Base-by-base conservation (phyloP, 2,888 invertebrate genomes). In the Xanthorhoe designata region DNA sequence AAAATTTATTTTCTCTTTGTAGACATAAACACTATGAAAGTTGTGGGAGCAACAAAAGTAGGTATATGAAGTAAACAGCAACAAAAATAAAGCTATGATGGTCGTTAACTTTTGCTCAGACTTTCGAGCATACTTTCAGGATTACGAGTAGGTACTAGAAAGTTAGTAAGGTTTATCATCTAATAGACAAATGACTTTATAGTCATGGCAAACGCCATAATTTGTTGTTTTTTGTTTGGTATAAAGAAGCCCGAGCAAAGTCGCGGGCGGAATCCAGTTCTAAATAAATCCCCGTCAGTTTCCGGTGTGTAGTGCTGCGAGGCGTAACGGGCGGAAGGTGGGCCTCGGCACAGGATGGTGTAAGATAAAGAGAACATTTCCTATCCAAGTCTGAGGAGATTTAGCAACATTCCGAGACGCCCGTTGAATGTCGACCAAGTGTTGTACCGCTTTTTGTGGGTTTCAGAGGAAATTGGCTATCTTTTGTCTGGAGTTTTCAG, bases 331-430 rank as follows among this genome's bases (percentile, higher is more conserved):
- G 81, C 89, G 90, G 92, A 90, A 91, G 89, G 86, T 87, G 80
- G 83, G 86, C 82, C 86, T 90, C 87, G 91, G 90, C 91, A 86
- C 67, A 87, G 91, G 90, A 91, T 91, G 90, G 90, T 90, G 87
- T 90, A 91, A 92, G 92, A 93, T 92, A 92, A 91, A 92, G 92
- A 87, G 91, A 91, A 91, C 91, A 91, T 92, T 92, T 92, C 92
- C 92, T 91, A 88, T 89, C 87, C 89, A 86, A 88, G 89, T 87
- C 90, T 89, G 83, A 86, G 83, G 85, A 88, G 87, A 88, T 88
- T 88, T 91, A 91, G 84, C 87, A 91, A 89, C 90, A 89, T 90
- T 89, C 85, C 85, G 73, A 83, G 82, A 80, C 78, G 79, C 78
- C 76, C 79, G 81, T 80, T 85, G 84, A 86, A 86, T 78, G 75